Evolutionary conservation across 2,888 invertebrate genomes (phyloP).

Genomic region (Papilio gigon): DNA sequence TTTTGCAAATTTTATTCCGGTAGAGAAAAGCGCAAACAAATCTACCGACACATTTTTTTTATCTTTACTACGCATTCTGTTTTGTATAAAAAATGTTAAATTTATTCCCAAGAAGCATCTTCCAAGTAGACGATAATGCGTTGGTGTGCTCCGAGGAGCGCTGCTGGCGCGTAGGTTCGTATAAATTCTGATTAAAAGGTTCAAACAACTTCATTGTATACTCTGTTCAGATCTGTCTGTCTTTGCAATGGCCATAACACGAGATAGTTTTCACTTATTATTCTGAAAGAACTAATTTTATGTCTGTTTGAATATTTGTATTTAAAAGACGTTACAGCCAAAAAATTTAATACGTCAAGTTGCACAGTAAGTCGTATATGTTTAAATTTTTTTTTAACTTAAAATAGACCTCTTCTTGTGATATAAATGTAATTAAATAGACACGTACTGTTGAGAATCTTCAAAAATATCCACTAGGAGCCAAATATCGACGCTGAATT

Average conservation of each 20-base stretch:
- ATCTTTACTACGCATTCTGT: neutral
- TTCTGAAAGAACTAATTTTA: no score
- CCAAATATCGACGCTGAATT: slow-evolving; percentile 14
- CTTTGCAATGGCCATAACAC: no score
- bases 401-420: neutral
- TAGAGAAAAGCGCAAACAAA: no score
- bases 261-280: no score
- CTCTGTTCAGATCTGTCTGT: no score
- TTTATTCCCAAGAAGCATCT: neutral
- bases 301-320: no score
- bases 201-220: neutral
- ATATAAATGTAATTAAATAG: neutral
- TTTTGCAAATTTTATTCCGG: neutral
- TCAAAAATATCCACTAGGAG: neutral
- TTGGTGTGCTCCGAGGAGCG: neutral
- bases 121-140: neutral
- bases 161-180: neutral
- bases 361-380: no score
- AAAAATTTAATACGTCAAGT: no score
- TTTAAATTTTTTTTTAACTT: neutral
- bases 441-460: neutral
- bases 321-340: no score
- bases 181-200: slow-evolving; percentile 9
- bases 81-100: neutral
- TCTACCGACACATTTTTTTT: no score